phyloP scores from a whole-genome alignment of 2,113 vertebrate species.

The Hirundichthys speculiger region DNA sequence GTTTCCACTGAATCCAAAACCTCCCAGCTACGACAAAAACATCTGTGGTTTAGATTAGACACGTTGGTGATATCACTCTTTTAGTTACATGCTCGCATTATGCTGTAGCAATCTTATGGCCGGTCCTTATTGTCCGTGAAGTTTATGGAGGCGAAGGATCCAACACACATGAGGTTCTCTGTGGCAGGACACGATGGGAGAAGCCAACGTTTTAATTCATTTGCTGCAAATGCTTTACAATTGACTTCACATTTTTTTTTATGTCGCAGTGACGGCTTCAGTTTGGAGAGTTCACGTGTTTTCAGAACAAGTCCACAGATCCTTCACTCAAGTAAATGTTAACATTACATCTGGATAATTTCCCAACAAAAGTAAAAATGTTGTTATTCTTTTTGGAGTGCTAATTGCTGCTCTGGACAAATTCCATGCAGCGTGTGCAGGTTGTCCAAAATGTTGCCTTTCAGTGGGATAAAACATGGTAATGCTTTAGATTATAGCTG shows the following conservation, averaged over 20 bases:
- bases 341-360: neutral
- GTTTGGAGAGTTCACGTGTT: constrained; percentile 8
- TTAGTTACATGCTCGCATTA: constrained; percentile 53
- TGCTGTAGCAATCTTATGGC: constrained; percentile 32
- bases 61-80: constrained; percentile 62
- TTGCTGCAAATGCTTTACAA: constrained; percentile 10
- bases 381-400: neutral
- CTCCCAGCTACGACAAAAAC: constrained; percentile 63
- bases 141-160: constrained; percentile 49
- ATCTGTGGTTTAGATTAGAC: constrained; percentile 66
- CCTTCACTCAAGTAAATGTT: neutral
- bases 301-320: neutral
- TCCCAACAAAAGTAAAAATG: neutral
- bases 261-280: constrained; percentile 13
- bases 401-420: neutral
- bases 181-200: constrained; percentile 31
- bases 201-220: constrained; percentile 40
- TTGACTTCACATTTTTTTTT: constrained; percentile 16
- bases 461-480: no score
- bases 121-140: constrained; percentile 53
- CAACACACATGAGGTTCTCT: constrained; percentile 63
- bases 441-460: no score
- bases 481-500: no score
- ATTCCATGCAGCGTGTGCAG: no score
- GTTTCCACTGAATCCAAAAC: constrained; percentile 55